Conservation (phyloP, 30 jellyfish, hydroid and myxozoan species). For the Hydra vulgaris region DNA sequence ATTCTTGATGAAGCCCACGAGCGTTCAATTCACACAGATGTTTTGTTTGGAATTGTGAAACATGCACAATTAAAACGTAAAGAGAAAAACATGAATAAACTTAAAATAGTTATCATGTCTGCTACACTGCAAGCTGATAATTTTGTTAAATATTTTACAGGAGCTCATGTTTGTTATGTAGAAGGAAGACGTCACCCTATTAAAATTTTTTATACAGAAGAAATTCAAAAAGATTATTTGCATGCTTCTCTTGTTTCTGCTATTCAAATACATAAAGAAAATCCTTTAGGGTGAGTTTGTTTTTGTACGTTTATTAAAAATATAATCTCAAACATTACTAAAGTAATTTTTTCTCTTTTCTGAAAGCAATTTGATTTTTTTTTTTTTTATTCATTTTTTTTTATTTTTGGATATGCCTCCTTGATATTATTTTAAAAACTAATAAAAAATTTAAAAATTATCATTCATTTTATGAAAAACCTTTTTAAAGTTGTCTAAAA, state of each 20-base stretch:
- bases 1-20: conserved; percentile 93
- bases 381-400: too few relatives aligned
- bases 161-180: conserved; percentile 67
- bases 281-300: conserved; percentile 52
- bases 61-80: conserved; percentile 48
- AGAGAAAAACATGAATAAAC: conserved; percentile 4
- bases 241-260: conserved; percentile 71
- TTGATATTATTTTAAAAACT: too few relatives aligned
- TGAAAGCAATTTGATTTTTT: too few relatives aligned
- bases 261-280: conserved; percentile 55
- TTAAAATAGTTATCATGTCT: conserved; percentile 78
- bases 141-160: conserved; percentile 61
- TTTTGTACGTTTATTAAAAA: too few relatives aligned
- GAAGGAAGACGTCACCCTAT: conserved; percentile 89
- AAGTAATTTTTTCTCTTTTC: too few relatives aligned
- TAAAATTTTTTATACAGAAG: conserved; percentile 63
- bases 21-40: conserved; percentile 81
- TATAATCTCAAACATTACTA: too few relatives aligned
- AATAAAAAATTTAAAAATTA: too few relatives aligned
- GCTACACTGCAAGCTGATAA: conserved; percentile 89
- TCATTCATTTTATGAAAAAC: too few relatives aligned
- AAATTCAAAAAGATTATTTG: conserved; percentile 64
- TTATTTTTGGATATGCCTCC: too few relatives aligned
- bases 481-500: too few relatives aligned
- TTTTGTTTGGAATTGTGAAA: conserved; percentile 83